Conservation (phyloP, 92 coral and sea anemone genomes). For the Pocillopora meandrina region DNA sequence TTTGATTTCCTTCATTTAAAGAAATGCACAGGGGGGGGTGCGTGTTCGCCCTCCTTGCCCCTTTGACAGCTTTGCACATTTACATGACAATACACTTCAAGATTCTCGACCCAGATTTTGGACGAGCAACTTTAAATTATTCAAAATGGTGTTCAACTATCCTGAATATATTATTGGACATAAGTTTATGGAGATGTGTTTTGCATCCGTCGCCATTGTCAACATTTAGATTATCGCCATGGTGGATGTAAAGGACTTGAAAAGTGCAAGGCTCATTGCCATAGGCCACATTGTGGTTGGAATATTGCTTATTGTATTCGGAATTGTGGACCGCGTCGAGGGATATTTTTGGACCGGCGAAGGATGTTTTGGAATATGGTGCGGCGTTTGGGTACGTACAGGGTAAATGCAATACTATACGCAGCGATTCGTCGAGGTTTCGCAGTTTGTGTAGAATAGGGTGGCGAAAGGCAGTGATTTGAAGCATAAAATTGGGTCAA, state of each 20-base stretch:
- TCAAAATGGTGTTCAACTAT: slow-evolving; percentile 22
- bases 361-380: slow-evolving; percentile 45
- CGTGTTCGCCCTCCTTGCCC: no score
- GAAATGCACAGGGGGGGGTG: no score
- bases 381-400: slow-evolving; percentile 42
- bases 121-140: background rate
- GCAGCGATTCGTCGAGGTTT: background rate
- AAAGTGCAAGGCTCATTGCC: slow-evolving; percentile 21
- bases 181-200: background rate
- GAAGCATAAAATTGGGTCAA: no score
- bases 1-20: no score
- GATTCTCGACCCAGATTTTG: background rate
- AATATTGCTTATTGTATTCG: slow-evolving; percentile 26
- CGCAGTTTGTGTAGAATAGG: background rate
- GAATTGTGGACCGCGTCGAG: slow-evolving; percentile 33
- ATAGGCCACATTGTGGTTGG: slow-evolving; percentile 31
- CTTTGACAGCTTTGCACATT: background rate
- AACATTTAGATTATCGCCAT: background rate
- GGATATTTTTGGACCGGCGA: slow-evolving; percentile 31
- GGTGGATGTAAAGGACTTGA: slow-evolving; percentile 20
- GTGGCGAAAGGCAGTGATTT: no score
- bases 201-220: background rate
- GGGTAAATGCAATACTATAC: background rate
- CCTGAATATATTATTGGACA: no score
- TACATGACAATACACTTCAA: background rate